phyloP scores from a whole-genome alignment of 2,888 invertebrate species.

The Lamproptera curius region DNA sequence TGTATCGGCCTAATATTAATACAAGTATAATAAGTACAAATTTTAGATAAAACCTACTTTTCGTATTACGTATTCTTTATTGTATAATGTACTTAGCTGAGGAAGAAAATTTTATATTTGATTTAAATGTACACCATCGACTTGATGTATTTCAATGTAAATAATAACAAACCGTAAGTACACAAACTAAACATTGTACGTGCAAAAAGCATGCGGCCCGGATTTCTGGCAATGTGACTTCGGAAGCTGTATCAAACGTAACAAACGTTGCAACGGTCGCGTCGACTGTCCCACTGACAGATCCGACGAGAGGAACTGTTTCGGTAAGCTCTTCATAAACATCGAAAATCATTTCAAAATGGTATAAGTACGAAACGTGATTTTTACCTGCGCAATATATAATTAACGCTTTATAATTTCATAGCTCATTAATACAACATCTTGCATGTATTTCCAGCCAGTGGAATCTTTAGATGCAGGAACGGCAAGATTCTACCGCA shows the following conservation, averaged over 20 bases:
- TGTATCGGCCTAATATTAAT: too few relatives aligned
- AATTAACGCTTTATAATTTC: too few relatives aligned
- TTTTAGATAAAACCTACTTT: too few relatives aligned
- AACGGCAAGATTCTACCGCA: constrained; percentile 79
- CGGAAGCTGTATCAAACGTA: constrained; percentile 80
- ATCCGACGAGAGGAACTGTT: constrained; percentile 86
- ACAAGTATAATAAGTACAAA: too few relatives aligned
- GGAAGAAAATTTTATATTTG: too few relatives aligned
- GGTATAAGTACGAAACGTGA: too few relatives aligned
- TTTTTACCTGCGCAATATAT: too few relatives aligned
- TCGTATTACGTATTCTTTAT: too few relatives aligned
- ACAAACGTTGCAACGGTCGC: constrained; percentile 81
- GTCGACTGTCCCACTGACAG: constrained; percentile 84
- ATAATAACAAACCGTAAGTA: constrained; percentile 12
- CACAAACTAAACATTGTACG: constrained; percentile 20
- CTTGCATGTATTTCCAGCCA: constrained; percentile 63
- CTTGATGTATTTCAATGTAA: constrained; percentile 29
- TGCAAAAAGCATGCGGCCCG: constrained; percentile 80
- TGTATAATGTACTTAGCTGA: too few relatives aligned
- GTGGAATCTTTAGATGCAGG: constrained; percentile 81
- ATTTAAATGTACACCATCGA: constrained; percentile 30
- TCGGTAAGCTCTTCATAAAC: constrained; percentile 52
- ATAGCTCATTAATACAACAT: too few relatives aligned
- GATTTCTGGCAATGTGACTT: constrained; percentile 87
- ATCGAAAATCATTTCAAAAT: background rate